Conservation (phyloP, 1,140 invertebrate genomes). For the Sycobia sp. region DNA sequence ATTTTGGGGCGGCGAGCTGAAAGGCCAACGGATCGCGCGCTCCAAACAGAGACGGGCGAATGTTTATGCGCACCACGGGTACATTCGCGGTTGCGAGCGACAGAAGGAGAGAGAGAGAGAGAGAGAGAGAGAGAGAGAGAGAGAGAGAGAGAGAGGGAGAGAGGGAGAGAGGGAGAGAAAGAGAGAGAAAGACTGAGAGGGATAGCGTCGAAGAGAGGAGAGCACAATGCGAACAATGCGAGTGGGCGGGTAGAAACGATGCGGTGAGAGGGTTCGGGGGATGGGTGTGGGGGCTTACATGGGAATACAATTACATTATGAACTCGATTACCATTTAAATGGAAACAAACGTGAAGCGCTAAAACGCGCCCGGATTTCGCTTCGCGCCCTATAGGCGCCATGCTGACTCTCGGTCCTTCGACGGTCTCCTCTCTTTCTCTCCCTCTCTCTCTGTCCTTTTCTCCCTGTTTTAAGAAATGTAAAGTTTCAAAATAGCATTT, state of each 20-base stretch:
- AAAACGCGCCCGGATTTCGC: constrained; percentile 53
- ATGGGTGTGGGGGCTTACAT: constrained; percentile 51
- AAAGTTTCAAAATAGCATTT: too few species aligned
- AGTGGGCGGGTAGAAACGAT: constrained; percentile 44
- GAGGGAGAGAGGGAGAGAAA: background rate
- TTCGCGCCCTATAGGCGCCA: constrained; percentile 21
- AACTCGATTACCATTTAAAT: constrained; percentile 65
- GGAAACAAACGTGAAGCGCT: constrained; percentile 63
- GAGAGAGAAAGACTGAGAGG: too few species aligned
- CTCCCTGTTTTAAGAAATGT: background rate
- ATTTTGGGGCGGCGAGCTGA: constrained; percentile 43
- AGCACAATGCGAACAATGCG: constrained; percentile 60
- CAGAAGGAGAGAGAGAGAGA: background rate
- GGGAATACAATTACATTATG: constrained; percentile 64
- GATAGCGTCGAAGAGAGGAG: background rate
- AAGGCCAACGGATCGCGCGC: constrained; percentile 52
- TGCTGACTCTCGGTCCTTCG: background rate
- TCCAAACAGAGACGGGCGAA: constrained; percentile 31
- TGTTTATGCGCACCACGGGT: constrained; percentile 25
- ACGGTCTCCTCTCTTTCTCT: background rate
- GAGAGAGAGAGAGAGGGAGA: background rate
- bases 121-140: background rate
- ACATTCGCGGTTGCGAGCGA: background rate
- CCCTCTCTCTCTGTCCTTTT: constrained; percentile 9
- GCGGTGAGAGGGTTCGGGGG: too few species aligned